A percentile compares a stretch with the other conserved stretches of the same genome.
These are phyloP conservation scores for Watsonalla cultraria DNA, from an alignment of 2,888 invertebrate genomes.

Conservation along the genomic window DNA sequence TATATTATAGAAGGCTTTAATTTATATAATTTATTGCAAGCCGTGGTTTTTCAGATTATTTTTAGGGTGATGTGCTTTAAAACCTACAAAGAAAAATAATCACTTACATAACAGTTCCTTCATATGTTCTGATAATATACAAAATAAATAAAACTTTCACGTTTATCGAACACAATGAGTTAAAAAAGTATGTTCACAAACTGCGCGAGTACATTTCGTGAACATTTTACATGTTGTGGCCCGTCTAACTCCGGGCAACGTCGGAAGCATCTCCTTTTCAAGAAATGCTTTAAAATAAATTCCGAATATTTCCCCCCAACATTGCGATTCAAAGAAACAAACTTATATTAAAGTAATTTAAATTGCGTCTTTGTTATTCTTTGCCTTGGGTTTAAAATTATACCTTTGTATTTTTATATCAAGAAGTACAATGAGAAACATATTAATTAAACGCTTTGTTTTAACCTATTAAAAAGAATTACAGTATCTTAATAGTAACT, in stretches of 20 bases:
- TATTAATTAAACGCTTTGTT: neutral
- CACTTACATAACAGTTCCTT: no score
- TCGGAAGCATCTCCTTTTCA: slow-evolving; percentile 60
- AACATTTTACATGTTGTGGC: slow-evolving; percentile 40
- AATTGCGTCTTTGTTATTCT: slow-evolving; percentile 65
- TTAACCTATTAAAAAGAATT: neutral
- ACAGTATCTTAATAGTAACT: no score
- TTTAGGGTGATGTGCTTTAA: no score
- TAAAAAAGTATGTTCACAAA: neutral
- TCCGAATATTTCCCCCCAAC: slow-evolving; percentile 66
- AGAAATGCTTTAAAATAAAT: slow-evolving; percentile 69
- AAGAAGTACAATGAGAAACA: slow-evolving; percentile 9
- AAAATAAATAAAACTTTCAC: neutral
- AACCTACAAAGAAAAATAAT: no score
- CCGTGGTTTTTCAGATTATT: no score
- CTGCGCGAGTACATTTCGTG: slow-evolving; percentile 29
- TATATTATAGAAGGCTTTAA: no score
- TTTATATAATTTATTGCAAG: no score
- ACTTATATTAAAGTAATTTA: slow-evolving; percentile 69
- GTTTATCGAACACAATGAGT: neutral
- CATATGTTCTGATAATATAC: no score
- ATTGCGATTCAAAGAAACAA: slow-evolving; percentile 65
- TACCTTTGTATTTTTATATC: slow-evolving; percentile 45
- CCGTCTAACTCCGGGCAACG: slow-evolving; percentile 53
- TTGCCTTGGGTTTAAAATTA: slow-evolving; percentile 50